phyloP scores from a whole-genome alignment of 2,888 invertebrate species.

The Cryptops parisi region DNA sequence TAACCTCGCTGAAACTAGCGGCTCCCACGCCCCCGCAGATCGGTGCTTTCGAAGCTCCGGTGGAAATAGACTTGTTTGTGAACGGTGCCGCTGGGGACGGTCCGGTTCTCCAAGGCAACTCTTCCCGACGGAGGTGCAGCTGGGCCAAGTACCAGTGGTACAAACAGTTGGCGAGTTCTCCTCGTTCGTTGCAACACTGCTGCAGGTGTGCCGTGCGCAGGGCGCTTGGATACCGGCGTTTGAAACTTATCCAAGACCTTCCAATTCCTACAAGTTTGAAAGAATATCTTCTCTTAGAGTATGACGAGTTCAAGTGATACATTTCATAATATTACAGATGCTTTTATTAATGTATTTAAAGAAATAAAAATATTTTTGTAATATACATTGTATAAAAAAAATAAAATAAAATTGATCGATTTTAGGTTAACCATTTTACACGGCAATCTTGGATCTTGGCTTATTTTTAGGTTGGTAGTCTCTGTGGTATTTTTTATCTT shows the following conservation, averaged over 20 bases:
- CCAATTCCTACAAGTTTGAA: slow-evolving; percentile 27
- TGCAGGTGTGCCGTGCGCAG: slow-evolving; percentile 26
- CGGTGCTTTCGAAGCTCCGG: neutral
- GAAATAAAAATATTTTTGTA: too few relatives aligned
- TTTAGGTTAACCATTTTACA: too few relatives aligned
- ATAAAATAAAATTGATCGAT: too few relatives aligned
- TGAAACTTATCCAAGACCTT: slow-evolving; percentile 24
- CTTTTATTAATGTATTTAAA: too few relatives aligned
- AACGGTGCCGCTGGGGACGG: neutral
- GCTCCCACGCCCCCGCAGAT: neutral
- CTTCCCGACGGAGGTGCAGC: neutral
- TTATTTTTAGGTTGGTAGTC: too few relatives aligned
- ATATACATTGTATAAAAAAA: too few relatives aligned
- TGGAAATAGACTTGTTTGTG: neutral
- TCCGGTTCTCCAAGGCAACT: neutral
- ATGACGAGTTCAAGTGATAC: slow-evolving; percentile 14
- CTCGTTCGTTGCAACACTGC: slow-evolving; percentile 28
- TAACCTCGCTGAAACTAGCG: slow-evolving; percentile 21
- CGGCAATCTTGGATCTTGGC: too few relatives aligned
- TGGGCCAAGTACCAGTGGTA: slow-evolving; percentile 26
- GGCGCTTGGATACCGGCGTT: slow-evolving; percentile 23
- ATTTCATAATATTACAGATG: too few relatives aligned
- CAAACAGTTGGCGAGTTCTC: slow-evolving; percentile 23
- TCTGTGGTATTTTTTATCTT: too few relatives aligned
- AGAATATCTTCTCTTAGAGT: slow-evolving; percentile 24